Evolutionary conservation across 2,113 vertebrate genomes (phyloP), one percentile per base, ranked within the genome.

Genomic region (Triplophysa siluroides): DNA sequence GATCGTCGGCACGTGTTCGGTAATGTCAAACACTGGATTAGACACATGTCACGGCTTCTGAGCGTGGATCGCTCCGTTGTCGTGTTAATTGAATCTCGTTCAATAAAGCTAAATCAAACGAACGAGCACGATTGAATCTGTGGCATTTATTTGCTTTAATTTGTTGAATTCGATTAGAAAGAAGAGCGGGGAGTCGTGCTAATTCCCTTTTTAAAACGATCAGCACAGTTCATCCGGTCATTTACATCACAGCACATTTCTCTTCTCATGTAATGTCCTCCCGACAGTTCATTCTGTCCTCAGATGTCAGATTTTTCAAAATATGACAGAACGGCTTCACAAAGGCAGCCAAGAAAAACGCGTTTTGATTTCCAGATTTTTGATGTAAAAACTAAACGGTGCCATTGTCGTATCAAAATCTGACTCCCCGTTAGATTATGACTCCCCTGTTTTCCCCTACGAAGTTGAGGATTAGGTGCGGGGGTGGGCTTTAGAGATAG

Each of bases 21-120:
- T 23, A 73, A 67, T 38, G 10, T 33, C 66, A 50, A 71, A 50
- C 67, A 19, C 9, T 1, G 11, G 29, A 73, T 73, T 73, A 11
- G 23, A 10, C 54, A 23, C 16, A 68, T 78, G 67, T 60, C 50
- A 41, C 47, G 29, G 38, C 41, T 10, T 26, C 66, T 66, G 74
- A 63, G 73, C 26, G 74, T 61, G 68, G 62, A 75, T 78, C 66
- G 72, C 66, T 67, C 75, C 76, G 61, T n/a, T 66, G 80, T 58
- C 54, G 41, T 74, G 77, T 84, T 89, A 90, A 90, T 90, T 85
- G 83, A 90, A 92, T 93, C 89, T 87, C 86, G n/a, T 89, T 89
- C 86, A 88, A 90, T 92, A 89, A 86, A 87, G 66, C 66, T 83
- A 87, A 90, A 91, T 92, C 89, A 89, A 88, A 89, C 56, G 84